Evolutionary conservation across 2,113 vertebrate species (phyloP).

Genomic region (Tragelaphus imberbis): DNA sequence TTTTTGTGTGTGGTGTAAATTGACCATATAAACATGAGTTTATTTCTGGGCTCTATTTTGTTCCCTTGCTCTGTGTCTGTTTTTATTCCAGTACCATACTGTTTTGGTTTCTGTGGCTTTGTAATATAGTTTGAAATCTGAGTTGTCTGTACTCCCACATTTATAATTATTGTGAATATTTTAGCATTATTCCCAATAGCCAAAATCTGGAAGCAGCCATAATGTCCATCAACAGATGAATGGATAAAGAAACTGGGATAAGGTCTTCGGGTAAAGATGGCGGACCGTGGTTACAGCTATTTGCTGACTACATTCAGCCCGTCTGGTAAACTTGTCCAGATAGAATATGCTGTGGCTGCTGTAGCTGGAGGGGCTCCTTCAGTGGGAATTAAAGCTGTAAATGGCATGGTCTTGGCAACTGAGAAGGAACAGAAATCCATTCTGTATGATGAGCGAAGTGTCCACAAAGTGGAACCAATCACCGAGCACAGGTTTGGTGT

Average conservation of each 20-base stretch:
- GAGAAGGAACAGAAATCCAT: conserved; percentile 99
- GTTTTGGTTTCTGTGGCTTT: not conserved
- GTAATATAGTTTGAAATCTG: not conserved
- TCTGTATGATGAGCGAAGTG: conserved; percentile 96
- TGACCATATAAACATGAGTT: not conserved
- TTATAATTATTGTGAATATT: not conserved
- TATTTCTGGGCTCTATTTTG: not conserved
- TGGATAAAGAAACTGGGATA: not conserved
- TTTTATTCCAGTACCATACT: not conserved
- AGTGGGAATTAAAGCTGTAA: conserved; percentile 97
- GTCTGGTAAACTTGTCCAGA: conserved; percentile 98
- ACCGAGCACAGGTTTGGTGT: conserved; percentile 98
- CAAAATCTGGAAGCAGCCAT: not conserved
- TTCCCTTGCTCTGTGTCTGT: not conserved
- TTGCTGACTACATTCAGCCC: conserved; percentile 98
- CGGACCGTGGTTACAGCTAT: conserved; percentile 95
- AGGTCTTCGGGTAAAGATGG: conserved; percentile 82
- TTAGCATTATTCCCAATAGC: not conserved
- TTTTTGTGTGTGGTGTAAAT: not conserved
- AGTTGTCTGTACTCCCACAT: not conserved
- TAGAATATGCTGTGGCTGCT: conserved; percentile 97
- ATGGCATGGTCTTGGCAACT: conserved; percentile 96
- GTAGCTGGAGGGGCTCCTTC: conserved; percentile 97
- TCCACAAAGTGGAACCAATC: conserved; percentile 98
- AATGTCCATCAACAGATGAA: not conserved